Percentiles rank a stretch among this genome's conserved stretches.
Conservation (phyloP, 2,113 vertebrate genomes). For the Perca flavescens region DNA sequence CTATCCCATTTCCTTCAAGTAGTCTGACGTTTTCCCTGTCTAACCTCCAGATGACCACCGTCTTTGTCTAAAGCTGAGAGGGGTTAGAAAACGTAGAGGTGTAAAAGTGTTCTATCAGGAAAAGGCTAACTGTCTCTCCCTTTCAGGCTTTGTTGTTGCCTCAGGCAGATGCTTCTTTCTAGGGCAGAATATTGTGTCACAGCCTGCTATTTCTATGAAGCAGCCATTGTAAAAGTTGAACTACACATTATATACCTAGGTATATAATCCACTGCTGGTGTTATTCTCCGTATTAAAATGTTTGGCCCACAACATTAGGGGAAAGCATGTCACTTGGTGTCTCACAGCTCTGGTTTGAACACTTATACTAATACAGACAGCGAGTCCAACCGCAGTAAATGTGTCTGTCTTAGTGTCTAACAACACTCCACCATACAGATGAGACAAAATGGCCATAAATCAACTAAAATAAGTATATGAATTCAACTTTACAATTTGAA, state of each 20-base stretch:
- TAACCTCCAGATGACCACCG: neutral
- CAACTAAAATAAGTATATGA: neutral
- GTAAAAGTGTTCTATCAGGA: neutral
- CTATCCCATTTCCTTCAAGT: neutral
- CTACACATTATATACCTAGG: neutral
- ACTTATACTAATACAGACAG: neutral
- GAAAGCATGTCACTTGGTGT: neutral
- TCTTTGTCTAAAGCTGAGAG: neutral
- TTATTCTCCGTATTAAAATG: neutral
- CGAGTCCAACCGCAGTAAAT: neutral
- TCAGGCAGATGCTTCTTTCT: neutral
- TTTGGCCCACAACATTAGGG: neutral
- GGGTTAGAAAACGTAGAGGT: neutral
- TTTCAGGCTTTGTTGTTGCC: neutral
- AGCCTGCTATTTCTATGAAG: neutral
- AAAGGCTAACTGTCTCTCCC: neutral
- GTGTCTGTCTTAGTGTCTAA: neutral
- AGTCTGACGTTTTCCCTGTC: neutral
- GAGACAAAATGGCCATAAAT: neutral
- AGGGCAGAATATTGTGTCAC: neutral
- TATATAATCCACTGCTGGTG: neutral
- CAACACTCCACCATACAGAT: neutral
- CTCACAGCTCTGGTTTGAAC: neutral
- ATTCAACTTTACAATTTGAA: neutral
- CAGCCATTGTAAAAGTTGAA: neutral